Evolutionary conservation across 2,888 invertebrate genomes (phyloP).

Genomic region (Dryadula phaetusa): DNA sequence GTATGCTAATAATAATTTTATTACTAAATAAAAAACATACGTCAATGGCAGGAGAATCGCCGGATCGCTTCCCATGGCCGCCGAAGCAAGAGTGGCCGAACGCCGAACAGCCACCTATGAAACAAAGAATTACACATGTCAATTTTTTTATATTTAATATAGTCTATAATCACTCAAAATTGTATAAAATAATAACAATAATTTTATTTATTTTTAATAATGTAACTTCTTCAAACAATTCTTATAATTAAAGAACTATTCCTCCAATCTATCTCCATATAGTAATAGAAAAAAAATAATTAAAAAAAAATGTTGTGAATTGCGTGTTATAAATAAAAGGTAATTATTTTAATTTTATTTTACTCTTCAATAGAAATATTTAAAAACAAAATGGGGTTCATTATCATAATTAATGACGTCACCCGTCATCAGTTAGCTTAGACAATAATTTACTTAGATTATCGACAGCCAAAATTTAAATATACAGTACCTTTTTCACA

Average conservation of each 20-base stretch:
- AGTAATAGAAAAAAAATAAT: too few relatives aligned
- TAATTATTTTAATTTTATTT: too few relatives aligned
- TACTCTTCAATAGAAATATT: background rate
- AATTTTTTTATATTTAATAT: too few relatives aligned
- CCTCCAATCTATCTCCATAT: too few relatives aligned
- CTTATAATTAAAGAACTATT: too few relatives aligned
- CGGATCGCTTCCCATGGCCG: constrained; percentile 88
- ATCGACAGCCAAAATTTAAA: background rate
- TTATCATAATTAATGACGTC: constrained; percentile 22
- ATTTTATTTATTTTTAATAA: too few relatives aligned
- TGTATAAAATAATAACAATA: too few relatives aligned
- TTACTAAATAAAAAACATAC: constrained; percentile 59
- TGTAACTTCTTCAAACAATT: too few relatives aligned
- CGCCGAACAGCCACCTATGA: constrained; percentile 87
- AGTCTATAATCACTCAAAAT: too few relatives aligned
- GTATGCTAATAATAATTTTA: too few relatives aligned
- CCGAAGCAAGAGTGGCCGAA: constrained; percentile 91
- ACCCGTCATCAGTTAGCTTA: background rate
- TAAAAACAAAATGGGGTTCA: background rate
- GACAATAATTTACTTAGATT: constrained; percentile 11
- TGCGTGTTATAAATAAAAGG: too few relatives aligned
- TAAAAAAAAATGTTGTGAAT: too few relatives aligned
- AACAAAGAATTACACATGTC: background rate
- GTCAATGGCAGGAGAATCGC: constrained; percentile 64
- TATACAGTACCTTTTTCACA: background rate